phyloP scores from a whole-genome alignment of 2,113 vertebrate species.

The Irena cyanogastra region DNA sequence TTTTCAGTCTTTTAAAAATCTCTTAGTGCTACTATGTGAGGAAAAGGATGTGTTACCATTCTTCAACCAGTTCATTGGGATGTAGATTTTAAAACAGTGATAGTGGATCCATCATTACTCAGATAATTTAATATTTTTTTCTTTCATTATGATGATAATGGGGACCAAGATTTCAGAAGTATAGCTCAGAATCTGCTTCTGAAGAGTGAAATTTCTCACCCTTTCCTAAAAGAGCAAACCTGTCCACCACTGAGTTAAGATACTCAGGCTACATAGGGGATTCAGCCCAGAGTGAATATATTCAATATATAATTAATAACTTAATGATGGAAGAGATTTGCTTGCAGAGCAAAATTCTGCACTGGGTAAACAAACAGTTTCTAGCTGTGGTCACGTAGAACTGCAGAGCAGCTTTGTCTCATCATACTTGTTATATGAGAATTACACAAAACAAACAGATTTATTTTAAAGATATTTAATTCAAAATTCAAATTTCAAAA shows the following conservation, averaged over 20 bases:
- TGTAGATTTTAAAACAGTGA: not conserved
- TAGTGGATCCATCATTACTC: not conserved
- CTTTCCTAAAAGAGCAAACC: not conserved
- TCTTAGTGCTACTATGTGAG: not conserved
- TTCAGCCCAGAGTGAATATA: not conserved
- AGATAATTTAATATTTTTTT: not conserved
- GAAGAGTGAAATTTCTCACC: not conserved
- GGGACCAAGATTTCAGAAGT: not conserved
- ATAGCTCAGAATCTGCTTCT: not conserved
- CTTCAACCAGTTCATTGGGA: not conserved
- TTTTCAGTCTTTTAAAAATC: not conserved
- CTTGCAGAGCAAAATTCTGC: not conserved
- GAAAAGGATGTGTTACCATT: not conserved
- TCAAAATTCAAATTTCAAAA: not conserved
- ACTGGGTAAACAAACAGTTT: not conserved
- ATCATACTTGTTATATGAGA: not conserved
- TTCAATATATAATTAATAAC: not conserved
- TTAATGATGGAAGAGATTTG: not conserved
- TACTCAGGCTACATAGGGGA: not conserved
- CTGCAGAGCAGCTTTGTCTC: not conserved
- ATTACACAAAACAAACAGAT: not conserved
- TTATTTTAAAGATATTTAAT: not conserved
- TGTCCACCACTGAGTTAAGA: not conserved
- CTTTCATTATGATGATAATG: not conserved
- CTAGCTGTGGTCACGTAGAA: not conserved